phyloP scores from a whole-genome alignment of 2,113 vertebrate species.

The Nothobranchius furzeri region DNA sequence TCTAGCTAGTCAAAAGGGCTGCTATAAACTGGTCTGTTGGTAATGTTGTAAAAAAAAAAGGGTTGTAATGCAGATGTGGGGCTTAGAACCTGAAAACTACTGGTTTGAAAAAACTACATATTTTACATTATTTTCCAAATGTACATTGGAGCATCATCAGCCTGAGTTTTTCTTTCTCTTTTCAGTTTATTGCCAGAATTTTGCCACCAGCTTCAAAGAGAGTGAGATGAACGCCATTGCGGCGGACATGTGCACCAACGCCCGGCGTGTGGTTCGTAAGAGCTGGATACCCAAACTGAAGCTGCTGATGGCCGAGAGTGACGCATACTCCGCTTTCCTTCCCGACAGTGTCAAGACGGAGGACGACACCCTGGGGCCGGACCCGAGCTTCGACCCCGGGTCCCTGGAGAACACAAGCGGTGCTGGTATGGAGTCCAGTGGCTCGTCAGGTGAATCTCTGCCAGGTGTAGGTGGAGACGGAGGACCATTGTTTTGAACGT shows the following conservation, averaged over 20 bases:
- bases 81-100: no score
- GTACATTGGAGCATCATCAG: no score
- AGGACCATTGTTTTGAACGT: slow-evolving; percentile 76
- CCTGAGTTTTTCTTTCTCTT: background rate
- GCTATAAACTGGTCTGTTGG: no score
- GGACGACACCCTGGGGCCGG: slow-evolving; percentile 84
- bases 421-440: slow-evolving; percentile 68
- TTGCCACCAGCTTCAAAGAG: slow-evolving; percentile 96
- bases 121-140: no score
- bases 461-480: slow-evolving; percentile 75
- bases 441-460: slow-evolving; percentile 76
- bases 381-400: slow-evolving; percentile 79
- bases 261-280: slow-evolving; percentile 92
- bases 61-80: no score
- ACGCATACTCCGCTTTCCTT: slow-evolving; percentile 89
- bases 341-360: slow-evolving; percentile 89
- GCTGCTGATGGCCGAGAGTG: slow-evolving; percentile 89
- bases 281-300: slow-evolving; percentile 96
- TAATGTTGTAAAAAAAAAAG: no score
- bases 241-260: slow-evolving; percentile 96
- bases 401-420: slow-evolving; percentile 69
- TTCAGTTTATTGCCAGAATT: slow-evolving; percentile 97
- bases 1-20: no score
- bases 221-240: slow-evolving; percentile 98
- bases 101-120: no score